Base-by-base conservation (phyloP, 2,888 invertebrate species). In the Formica aserva region DNA sequence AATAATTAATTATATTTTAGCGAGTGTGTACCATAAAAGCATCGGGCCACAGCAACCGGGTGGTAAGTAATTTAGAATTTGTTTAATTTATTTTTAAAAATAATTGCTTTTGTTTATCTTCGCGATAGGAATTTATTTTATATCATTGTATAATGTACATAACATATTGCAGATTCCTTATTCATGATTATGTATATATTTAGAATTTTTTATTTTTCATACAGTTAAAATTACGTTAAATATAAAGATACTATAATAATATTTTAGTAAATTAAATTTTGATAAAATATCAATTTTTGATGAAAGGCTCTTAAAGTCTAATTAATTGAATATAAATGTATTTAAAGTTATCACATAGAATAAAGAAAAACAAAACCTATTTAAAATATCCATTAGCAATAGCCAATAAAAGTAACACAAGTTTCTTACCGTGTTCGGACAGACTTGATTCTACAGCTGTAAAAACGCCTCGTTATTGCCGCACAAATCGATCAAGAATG, bases 401-500 rank as follows among this genome's bases (percentile, higher is more conserved):
- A 76, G 18, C 13, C n/a, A 41, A 55, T 41, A 32, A 88, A 82
- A 77, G 72, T 38, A 67, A 65, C 60, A 62, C 76, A 65, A 15
- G 69, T 74, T 88, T 82, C 85, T 87, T 82, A 80, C 69, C 22
- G 55, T 11, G 32, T 60, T 38, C 57, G 35, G 67, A 66, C 48
- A 32, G 26, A 57, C 66, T 63, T 71, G 67, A 85, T 87, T 78
- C 82, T 77, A 41, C 35, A n/a, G 32, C 35, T 75, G 66, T 48
- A 38, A 48, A 60, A 48, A 63, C 83, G 84, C 86, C 41, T 82
- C 83, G 89, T 92, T 89, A 92, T 91, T 85, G 85, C 88, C 75
- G 86, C 86, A 88, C 86, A 85, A 82, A 48, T 55, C 86, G 75
- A 76, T 85, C 74, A 41, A 83, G 89, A 88, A 86, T 85, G 85